Evolutionary conservation across 2,797 vertebrate genomes (phyloP).

Genomic region (Hydrolagus colliei): DNA sequence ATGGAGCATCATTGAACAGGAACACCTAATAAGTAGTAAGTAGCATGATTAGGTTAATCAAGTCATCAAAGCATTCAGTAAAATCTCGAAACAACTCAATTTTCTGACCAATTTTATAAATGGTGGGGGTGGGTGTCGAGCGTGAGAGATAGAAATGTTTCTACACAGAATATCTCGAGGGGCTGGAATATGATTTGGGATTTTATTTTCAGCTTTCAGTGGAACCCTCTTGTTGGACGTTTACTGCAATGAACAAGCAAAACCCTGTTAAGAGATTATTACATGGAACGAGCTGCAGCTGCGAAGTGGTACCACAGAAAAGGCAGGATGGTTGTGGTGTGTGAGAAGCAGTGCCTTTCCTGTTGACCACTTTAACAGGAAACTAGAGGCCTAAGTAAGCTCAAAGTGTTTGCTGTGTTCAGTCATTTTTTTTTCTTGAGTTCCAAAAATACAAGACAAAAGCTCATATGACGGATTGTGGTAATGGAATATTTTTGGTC

Average conservation of each 20-base stretch:
- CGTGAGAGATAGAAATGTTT: not conserved
- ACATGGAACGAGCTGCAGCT: not conserved
- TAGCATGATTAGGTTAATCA: no score
- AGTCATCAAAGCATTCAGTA: no score
- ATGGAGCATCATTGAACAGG: no score
- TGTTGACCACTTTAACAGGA: slow-evolving; percentile 69
- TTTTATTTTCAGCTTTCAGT: not conserved
- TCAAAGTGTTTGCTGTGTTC: not conserved
- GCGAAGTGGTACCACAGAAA: not conserved
- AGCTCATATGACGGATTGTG: not conserved
- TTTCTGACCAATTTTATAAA: no score
- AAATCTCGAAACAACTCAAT: no score
- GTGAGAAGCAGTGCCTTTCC: slow-evolving; percentile 64
- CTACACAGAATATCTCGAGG: not conserved
- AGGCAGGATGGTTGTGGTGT: slow-evolving; percentile 68
- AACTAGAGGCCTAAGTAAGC: slow-evolving; percentile 55
- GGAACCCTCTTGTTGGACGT: not conserved
- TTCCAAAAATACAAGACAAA: not conserved
- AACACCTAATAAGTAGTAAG: no score
- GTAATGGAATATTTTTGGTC: not conserved
- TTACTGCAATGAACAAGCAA: no score
- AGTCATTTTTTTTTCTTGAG: not conserved
- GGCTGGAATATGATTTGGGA: no score
- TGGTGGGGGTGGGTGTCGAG: no score
- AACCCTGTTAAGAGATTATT: not conserved